A percentile compares a stretch with the other conserved stretches of the same genome.
These are phyloP conservation scores for Amblyopsis hoosieri DNA, from an alignment of 2,797 vertebrate genomes.

Conservation along the genomic window DNA sequence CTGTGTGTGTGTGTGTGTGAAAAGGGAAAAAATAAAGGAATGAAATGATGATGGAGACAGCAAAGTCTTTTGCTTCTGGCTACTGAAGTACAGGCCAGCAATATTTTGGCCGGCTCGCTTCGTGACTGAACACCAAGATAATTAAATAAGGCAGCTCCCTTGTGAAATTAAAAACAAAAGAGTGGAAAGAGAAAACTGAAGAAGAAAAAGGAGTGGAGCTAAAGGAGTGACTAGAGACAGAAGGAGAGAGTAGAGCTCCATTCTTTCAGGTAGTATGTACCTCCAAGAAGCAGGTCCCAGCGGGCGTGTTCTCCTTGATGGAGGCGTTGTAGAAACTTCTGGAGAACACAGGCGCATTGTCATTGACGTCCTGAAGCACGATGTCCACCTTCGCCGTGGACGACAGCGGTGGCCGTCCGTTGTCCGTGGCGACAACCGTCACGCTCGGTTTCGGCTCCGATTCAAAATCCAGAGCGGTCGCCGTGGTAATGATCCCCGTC, in stretches of 20 bases:
- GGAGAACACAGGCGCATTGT: slow-evolving; percentile 90
- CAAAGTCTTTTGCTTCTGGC: slow-evolving; percentile 50
- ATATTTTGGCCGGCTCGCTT: slow-evolving; percentile 26
- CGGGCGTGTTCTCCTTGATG: slow-evolving; percentile 88
- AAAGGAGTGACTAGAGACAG: slow-evolving; percentile 7
- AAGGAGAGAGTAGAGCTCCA: neutral
- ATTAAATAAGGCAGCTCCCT: slow-evolving; percentile 32
- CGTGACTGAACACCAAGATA: slow-evolving; percentile 45
- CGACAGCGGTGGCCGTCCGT: slow-evolving; percentile 84
- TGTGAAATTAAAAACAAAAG: slow-evolving; percentile 18
- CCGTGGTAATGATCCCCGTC: slow-evolving; percentile 93
- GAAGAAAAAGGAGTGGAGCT: slow-evolving; percentile 10
- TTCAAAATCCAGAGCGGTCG: slow-evolving; percentile 90
- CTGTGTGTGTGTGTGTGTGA: slow-evolving; percentile 31
- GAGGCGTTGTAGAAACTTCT: slow-evolving; percentile 90
- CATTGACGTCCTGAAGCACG: slow-evolving; percentile 92
- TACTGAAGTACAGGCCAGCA: slow-evolving; percentile 44
- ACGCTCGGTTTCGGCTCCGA: slow-evolving; percentile 86
- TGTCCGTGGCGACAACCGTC: slow-evolving; percentile 89
- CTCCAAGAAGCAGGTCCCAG: slow-evolving; percentile 95
- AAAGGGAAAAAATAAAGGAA: slow-evolving; percentile 41
- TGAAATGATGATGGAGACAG: slow-evolving; percentile 38
- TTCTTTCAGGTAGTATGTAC: slow-evolving; percentile 66
- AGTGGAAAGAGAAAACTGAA: slow-evolving; percentile 1
- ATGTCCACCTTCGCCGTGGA: slow-evolving; percentile 89